These are phyloP conservation scores for Aleiodes sp. DNA, from an alignment of 1,140 invertebrate genomes.

Conservation along the genomic window DNA sequence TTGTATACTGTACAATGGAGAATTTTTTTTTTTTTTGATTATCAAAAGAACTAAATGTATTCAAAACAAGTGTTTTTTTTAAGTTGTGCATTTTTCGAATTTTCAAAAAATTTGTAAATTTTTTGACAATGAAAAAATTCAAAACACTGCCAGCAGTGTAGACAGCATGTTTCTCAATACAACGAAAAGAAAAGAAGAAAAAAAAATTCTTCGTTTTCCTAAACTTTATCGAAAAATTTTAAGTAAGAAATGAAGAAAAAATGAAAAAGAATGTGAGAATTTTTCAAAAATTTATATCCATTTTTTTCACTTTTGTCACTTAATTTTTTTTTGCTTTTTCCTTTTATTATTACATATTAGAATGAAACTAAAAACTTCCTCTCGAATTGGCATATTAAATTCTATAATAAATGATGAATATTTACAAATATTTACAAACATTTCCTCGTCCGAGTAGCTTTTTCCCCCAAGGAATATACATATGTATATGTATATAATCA, in stretches of 20 bases:
- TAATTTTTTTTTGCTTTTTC: constrained; percentile 12
- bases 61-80: no score
- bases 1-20: neutral
- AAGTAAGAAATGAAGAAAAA: neutral
- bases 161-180: neutral
- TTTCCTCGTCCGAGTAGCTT: neutral
- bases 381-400: constrained; percentile 29
- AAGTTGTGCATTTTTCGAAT: no score
- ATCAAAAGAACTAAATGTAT: no score
- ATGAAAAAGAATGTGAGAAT: neutral
- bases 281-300: neutral
- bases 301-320: constrained; percentile 18
- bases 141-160: constrained; percentile 54
- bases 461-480: constrained; percentile 11
- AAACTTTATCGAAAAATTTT: neutral
- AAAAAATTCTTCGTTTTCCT: neutral
- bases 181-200: constrained; percentile 26
- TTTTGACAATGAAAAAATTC: neutral
- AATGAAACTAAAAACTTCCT: constrained; percentile 26
- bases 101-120: neutral
- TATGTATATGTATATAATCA: neutral
- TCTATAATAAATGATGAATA: constrained; percentile 28
- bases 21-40: neutral
- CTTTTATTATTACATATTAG: constrained; percentile 20
- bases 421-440: constrained; percentile 38